These are phyloP conservation scores for Aurelia aurita DNA, from an alignment of 30 jellyfish, hydroid and myxozoan genomes.

Conservation along the genomic window DNA sequence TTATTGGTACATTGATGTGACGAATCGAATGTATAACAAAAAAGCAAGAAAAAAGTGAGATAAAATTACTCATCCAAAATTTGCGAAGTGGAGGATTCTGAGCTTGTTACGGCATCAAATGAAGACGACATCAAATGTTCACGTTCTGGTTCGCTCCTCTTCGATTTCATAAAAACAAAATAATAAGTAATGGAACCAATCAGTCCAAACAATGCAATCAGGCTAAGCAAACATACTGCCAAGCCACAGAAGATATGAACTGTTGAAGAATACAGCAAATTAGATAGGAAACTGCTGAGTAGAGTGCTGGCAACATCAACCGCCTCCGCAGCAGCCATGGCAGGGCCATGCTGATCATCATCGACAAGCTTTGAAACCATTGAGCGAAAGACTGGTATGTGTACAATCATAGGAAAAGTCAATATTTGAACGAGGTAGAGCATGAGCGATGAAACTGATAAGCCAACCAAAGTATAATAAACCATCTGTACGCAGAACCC, in stretches of 20 bases:
- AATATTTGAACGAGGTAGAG: slow-evolving; percentile 7
- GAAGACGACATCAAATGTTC: too few relatives aligned
- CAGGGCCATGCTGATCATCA: slow-evolving; percentile 46
- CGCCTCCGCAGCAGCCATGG: slow-evolving; percentile 16
- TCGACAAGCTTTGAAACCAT: slow-evolving; percentile 45
- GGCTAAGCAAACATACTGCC: slow-evolving; percentile 25
- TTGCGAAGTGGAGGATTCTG: too few relatives aligned
- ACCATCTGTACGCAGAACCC: slow-evolving; percentile 28
- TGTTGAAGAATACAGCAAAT: slow-evolving; percentile 31
- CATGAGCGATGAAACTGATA: slow-evolving; percentile 29
- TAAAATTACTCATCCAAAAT: too few relatives aligned
- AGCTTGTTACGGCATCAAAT: too few relatives aligned
- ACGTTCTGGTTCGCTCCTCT: too few relatives aligned
- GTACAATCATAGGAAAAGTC: slow-evolving; percentile 26
- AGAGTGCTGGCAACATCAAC: slow-evolving; percentile 27
- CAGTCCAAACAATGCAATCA: slow-evolving; percentile 34
- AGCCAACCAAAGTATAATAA: slow-evolving; percentile 7
- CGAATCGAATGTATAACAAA: too few relatives aligned
- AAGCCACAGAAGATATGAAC: slow-evolving; percentile 35
- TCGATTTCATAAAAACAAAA: not conserved
- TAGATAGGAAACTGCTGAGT: slow-evolving; percentile 27
- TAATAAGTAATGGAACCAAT: slow-evolving; percentile 27
- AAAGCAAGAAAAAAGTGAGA: too few relatives aligned
- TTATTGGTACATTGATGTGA: too few relatives aligned
- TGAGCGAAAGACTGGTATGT: slow-evolving; percentile 31